Evolutionary conservation across 2,113 vertebrate genomes (phyloP).

Genomic region (Fukomys damarensis): DNA sequence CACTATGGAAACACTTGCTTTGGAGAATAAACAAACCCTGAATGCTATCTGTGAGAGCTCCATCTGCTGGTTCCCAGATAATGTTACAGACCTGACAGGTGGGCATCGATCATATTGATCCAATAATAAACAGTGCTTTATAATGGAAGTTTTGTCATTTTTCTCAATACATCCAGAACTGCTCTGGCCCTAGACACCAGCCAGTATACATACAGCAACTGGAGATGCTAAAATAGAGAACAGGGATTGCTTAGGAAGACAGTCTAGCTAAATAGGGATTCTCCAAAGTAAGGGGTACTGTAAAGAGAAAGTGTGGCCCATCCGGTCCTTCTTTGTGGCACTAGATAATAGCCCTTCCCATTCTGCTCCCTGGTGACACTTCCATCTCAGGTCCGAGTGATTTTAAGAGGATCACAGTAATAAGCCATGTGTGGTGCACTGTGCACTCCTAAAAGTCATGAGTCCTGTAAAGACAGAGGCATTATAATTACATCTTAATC

Average conservation of each 20-base stretch:
- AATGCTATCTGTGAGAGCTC: slow-evolving; percentile 84
- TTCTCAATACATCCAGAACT: slow-evolving; percentile 78
- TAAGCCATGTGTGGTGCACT: background rate
- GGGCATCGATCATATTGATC: slow-evolving; percentile 82
- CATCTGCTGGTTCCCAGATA: slow-evolving; percentile 85
- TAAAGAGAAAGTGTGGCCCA: background rate
- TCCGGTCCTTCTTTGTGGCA: slow-evolving; percentile 4
- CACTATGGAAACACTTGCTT: slow-evolving; percentile 63
- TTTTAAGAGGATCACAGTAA: slow-evolving; percentile 42
- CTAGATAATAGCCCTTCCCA: slow-evolving; percentile 10
- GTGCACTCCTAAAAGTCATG: slow-evolving; percentile 12
- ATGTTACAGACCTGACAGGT: slow-evolving; percentile 84
- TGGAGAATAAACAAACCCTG: slow-evolving; percentile 79
- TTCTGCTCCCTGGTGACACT: background rate
- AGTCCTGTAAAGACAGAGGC: slow-evolving; percentile 12
- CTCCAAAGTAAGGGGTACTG: slow-evolving; percentile 45
- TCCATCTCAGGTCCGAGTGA: background rate
- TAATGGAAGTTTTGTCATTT: slow-evolving; percentile 76
- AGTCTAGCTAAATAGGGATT: background rate
- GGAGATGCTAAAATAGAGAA: slow-evolving; percentile 22
- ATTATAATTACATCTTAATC: slow-evolving; percentile 60
- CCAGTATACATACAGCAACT: slow-evolving; percentile 41
- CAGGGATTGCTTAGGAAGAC: slow-evolving; percentile 14
- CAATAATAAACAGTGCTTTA: slow-evolving; percentile 81
- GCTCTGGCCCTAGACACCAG: slow-evolving; percentile 53